Evolutionary conservation across 2,113 vertebrate species (phyloP).

Genomic region (Glaucomys volans): DNA sequence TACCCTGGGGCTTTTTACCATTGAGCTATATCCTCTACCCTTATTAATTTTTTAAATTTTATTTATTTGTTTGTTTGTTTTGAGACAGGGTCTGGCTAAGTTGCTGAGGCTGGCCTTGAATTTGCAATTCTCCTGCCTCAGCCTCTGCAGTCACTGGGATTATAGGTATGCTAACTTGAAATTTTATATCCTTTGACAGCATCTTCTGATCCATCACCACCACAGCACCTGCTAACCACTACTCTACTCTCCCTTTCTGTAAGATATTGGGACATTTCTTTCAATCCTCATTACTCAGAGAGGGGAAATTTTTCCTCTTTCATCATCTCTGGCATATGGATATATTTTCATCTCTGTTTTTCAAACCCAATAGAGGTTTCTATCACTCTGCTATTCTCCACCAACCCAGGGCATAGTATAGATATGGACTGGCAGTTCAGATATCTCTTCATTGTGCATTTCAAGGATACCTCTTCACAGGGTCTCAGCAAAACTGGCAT

Average conservation of each 20-base stretch:
- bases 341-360: background rate
- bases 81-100: too few species aligned
- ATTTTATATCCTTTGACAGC: background rate
- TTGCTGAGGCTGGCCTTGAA: too few species aligned
- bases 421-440: background rate
- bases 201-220: background rate
- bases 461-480: conserved; percentile 8
- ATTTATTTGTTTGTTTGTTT: too few species aligned
- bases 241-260: background rate
- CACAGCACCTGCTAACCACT: background rate
- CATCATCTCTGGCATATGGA: background rate
- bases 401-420: background rate
- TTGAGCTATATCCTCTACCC: too few species aligned
- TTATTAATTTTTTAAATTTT: too few species aligned
- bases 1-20: too few species aligned
- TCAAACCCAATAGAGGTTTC: background rate
- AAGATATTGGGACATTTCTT: background rate
- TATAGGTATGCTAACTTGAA: background rate
- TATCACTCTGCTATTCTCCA: background rate
- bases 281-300: background rate
- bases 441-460: background rate
- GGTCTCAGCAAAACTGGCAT: background rate
- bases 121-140: too few species aligned
- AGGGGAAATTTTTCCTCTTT: background rate
- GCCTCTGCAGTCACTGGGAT: too few species aligned